These are phyloP conservation scores for Bruchidius siliquastri DNA, from an alignment of 2,888 invertebrate genomes.

Conservation along the genomic window DNA sequence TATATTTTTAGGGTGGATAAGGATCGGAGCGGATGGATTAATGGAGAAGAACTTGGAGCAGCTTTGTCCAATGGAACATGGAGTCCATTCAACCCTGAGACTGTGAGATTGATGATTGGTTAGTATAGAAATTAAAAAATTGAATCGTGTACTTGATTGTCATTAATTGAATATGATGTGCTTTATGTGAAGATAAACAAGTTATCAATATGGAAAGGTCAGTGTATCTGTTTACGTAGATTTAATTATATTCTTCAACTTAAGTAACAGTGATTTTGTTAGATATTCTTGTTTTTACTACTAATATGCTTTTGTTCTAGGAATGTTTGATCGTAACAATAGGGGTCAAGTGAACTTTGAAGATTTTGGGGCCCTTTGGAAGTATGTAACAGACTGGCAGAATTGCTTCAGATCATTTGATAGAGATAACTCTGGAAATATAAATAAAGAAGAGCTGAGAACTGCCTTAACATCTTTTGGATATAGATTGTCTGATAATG, in stretches of 20 bases:
- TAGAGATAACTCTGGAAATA: conserved; percentile 86
- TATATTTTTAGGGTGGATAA: conserved; percentile 63
- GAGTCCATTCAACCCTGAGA: conserved; percentile 97
- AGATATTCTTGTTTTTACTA: too few relatives aligned
- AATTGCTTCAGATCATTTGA: conserved; percentile 93
- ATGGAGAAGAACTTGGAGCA: conserved; percentile 81
- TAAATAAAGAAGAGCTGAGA: conserved; percentile 83
- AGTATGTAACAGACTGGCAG: conserved; percentile 98
- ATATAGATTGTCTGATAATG: conserved; percentile 76
- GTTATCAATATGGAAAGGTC: too few relatives aligned
- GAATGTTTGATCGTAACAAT: conserved; percentile 90
- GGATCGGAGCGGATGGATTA: conserved; percentile 82
- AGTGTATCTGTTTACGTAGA: too few relatives aligned
- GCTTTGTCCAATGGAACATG: conserved; percentile 96
- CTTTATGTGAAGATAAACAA: too few relatives aligned
- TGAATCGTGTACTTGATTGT: too few relatives aligned
- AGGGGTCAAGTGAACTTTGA: conserved; percentile 88
- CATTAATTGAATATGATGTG: too few relatives aligned
- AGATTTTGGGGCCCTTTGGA: conserved; percentile 95
- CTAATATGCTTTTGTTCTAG: conserved; percentile 48
- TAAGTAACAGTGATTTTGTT: too few relatives aligned
- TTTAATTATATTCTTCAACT: too few relatives aligned
- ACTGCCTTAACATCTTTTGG: conserved; percentile 88
- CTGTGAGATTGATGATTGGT: conserved; percentile 95
- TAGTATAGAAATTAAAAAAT: conserved; percentile 29